Evolutionary conservation across 2,113 vertebrate genomes (phyloP).

Genomic region (Colaptes auratus): DNA sequence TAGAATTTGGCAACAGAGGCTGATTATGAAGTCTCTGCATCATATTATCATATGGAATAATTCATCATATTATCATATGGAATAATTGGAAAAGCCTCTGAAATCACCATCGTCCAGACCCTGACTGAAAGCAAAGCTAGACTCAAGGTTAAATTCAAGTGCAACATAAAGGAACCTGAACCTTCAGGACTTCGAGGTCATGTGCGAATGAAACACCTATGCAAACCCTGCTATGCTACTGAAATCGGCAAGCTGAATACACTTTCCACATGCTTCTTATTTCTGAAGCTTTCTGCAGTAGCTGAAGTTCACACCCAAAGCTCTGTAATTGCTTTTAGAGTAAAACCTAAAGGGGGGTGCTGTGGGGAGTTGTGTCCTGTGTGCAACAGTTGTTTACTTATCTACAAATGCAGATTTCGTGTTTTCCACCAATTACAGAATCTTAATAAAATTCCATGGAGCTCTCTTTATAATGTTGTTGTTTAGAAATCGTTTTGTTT

Average conservation of each 20-base stretch:
- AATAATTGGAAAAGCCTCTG: not conserved
- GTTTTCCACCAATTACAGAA: slow-evolving; percentile 35
- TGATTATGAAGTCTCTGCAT: slow-evolving; percentile 3
- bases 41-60: not conserved
- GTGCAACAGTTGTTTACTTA: not conserved
- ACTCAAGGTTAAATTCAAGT: not conserved
- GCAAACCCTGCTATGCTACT: not conserved
- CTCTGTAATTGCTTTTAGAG: not conserved
- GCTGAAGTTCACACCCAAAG: not conserved
- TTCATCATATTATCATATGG: not conserved
- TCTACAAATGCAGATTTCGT: slow-evolving; percentile 17
- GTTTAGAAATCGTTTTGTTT: slow-evolving; percentile 35
- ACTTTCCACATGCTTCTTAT: fast-evolving
- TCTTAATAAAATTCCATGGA: slow-evolving; percentile 30
- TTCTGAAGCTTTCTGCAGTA: not conserved
- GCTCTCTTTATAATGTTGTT: slow-evolving; percentile 13
- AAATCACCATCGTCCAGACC: not conserved
- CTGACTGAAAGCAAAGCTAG: not conserved
- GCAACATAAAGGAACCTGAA: not conserved
- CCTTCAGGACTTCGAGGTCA: not conserved
- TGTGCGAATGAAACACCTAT: not conserved
- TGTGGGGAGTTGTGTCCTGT: not conserved
- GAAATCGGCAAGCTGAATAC: not conserved
- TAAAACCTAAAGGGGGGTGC: not conserved
- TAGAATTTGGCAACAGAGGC: not conserved